Base-by-base conservation (phyloP, 1,140 invertebrate species). In the Papilio glaucus region DNA sequence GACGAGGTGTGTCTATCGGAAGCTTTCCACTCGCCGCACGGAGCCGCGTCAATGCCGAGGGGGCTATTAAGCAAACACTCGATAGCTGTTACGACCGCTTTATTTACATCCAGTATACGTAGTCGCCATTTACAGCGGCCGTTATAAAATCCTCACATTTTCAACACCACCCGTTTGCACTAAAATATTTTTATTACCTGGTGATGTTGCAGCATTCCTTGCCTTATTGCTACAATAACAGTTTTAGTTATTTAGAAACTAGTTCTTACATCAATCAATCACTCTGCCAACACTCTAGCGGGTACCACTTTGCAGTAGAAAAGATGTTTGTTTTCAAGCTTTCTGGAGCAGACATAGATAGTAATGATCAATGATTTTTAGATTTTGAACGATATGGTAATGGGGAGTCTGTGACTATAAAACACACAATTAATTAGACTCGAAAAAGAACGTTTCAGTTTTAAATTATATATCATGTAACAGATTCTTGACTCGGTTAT, bases 1-100 rank as follows among this genome's bases (percentile, higher is more conserved):
- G 71, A 73, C 77, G 80, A 85, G 84, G 86, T 87, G 86, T 85
- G 85, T 78, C 86, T 82, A 87, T 85, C 77, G 81, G 79, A 84
- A 90, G 85, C 87, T 88, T 92, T 89, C 85, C 87, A 90, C 90
- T 90, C 87, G 87, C 84, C 81, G 76, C 80, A 71, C 71, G 74
- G 79, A 78, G 76, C 65, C 65, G 65, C 85, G 79, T 79, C 86
- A 87, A 91, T 88, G 87, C 80, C 86, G 83, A 87, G 83, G 82
- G 76, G 74, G 79, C 80, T 81, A 89, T 89, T 86, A 88, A 82
- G 85, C 29, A 45, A 42, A 45, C 29, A 45, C 39, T 68, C 65
- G 65, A 42, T 68, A 68, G 18, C 41, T 21, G 39, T 29, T 21
- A 45, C 63, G 63, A 42, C 41, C 21, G 39, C 41, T 68, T 68